These are phyloP conservation scores for Melanotus villosus DNA, from an alignment of 2,888 invertebrate species.

Conservation along the genomic window DNA sequence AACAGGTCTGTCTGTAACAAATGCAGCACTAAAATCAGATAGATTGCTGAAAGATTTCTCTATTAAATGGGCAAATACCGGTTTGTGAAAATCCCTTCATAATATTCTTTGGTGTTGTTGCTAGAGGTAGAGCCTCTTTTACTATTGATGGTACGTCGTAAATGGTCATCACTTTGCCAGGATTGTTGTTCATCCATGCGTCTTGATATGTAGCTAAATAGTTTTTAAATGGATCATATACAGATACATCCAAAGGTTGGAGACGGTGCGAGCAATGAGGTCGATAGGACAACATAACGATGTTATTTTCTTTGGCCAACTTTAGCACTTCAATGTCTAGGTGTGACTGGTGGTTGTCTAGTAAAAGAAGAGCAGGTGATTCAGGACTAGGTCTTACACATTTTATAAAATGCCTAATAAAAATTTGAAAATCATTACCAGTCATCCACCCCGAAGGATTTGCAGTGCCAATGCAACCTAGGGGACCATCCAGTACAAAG, in stretches of 20 bases:
- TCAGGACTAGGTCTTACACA: not conserved
- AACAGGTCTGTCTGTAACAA: too few relatives aligned
- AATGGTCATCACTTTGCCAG: too few relatives aligned
- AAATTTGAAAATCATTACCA: not conserved
- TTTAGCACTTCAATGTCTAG: not conserved
- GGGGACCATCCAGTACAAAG: not conserved
- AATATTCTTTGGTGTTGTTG: too few relatives aligned
- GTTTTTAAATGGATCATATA: too few relatives aligned
- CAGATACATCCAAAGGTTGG: not conserved
- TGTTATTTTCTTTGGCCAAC: not conserved
- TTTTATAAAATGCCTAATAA: not conserved
- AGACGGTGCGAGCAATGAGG: too few relatives aligned
- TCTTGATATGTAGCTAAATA: too few relatives aligned
- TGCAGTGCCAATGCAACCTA: not conserved
- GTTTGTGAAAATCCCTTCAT: too few relatives aligned
- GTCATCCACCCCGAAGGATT: conserved; percentile 5
- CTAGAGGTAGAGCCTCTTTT: too few relatives aligned
- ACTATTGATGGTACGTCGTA: too few relatives aligned
- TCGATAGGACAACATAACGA: not conserved
- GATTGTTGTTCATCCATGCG: too few relatives aligned
- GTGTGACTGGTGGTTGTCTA: not conserved
- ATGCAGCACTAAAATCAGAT: too few relatives aligned
- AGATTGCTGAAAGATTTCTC: not conserved
- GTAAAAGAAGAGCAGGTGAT: not conserved
- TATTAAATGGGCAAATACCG: not conserved